phyloP scores from a whole-genome alignment of 2,113 vertebrate genomes.

The Leptobrachium ailaonicum region DNA sequence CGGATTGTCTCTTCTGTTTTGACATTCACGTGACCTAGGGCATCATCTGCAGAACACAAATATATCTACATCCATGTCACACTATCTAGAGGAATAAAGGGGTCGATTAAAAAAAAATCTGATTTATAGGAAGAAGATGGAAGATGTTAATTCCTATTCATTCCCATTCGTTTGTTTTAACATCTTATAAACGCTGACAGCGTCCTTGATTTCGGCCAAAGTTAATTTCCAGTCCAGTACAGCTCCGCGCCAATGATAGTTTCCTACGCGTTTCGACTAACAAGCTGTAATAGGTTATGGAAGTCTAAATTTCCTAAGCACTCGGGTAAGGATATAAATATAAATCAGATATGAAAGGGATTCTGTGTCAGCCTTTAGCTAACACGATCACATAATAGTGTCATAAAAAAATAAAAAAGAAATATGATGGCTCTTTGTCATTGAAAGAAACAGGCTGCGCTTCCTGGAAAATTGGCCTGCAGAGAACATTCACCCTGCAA shows the following conservation, averaged over 20 bases:
- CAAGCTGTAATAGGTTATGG: background rate
- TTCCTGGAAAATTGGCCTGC: background rate
- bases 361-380: background rate
- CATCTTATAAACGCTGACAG: background rate
- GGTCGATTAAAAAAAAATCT: too few relatives aligned
- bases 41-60: too few relatives aligned
- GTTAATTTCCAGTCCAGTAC: background rate
- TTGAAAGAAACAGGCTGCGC: background rate
- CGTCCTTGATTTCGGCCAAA: background rate
- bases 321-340: background rate
- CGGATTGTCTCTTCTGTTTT: too few relatives aligned
- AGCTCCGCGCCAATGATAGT: too few relatives aligned
- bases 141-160: background rate
- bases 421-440: background rate
- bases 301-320: background rate
- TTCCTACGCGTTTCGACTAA: background rate
- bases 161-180: background rate
- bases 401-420: slow-evolving; percentile 1
- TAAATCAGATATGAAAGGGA: slow-evolving; percentile 1
- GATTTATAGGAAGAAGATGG: background rate
- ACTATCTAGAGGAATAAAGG: too few relatives aligned
- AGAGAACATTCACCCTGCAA: background rate
- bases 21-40: too few relatives aligned
- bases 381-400: background rate
- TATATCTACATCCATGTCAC: too few relatives aligned